Base-by-base conservation (phyloP, 2,888 invertebrate species). In the Rhogogaster chlorosoma region DNA sequence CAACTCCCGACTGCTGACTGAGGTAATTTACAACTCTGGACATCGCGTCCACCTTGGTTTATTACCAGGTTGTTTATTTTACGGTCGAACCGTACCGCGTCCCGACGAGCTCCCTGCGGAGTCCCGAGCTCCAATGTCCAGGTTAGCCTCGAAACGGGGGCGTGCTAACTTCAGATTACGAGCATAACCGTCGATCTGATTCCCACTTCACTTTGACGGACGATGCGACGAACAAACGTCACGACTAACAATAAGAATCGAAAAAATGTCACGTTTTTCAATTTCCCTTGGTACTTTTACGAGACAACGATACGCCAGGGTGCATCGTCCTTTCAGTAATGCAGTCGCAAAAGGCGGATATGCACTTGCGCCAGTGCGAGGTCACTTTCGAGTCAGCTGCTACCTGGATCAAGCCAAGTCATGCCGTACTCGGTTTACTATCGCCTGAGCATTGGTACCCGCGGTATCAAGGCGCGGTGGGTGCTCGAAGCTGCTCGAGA, bases 11-110 rank as follows among this genome's bases (percentile, higher is more conserved):
- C 77, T 53, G 77, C 77, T 77, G 77, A 77, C 77, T 77, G 57
- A 42, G 80, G 89, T 90, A 91, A 91, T 92, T 92, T 92, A 92
- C 91, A 90, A 90, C 89, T 88, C 89, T 90, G 92, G 92, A 92
- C 92, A 91, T 89, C 89, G 90, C 90, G 87, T 89, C 85, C 82
- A 80, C 83, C 64, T 88, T 87, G 89, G 88, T 91, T 91, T 91
- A 91, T 91, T 91, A 89, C 90, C 90, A 84, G 86, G 88, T 89
- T 90, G 89, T 90, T 90, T 90, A 90, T 90, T 88, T 90, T 90
- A 73, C 80, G 85, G 85, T 78, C 85, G 84, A 85, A 73, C 84
- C 84, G 26, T 53, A 77, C 49, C 57, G 77, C 70, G 32, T 67
- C 80, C 71, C n/a, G 38, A 26, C 53, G 1, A 29, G 70, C 73